A percentile compares a stretch with the other conserved stretches of the same genome.
Conservation (phyloP, 2,113 vertebrate genomes). For the Forbesichthys agassizii region DNA sequence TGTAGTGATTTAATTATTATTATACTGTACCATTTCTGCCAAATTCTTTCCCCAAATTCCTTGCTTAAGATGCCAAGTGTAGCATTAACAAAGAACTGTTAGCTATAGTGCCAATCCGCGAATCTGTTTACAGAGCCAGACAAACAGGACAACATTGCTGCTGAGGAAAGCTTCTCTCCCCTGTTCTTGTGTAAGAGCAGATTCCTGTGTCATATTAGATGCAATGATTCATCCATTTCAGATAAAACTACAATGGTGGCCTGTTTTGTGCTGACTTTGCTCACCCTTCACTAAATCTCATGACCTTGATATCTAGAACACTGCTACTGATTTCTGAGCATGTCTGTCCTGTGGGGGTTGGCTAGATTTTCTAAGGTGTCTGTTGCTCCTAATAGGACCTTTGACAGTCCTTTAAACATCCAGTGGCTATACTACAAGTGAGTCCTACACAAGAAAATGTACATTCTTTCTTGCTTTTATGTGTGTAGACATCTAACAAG, state of each 20-base stretch:
- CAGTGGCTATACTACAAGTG: neutral
- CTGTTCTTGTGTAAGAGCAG: neutral
- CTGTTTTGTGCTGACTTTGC: conserved; percentile 25
- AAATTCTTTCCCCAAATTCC: neutral
- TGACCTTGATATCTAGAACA: conserved; percentile 3
- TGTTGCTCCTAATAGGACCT: neutral
- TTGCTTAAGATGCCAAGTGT: neutral
- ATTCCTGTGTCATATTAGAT: conserved; percentile 22
- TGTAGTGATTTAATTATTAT: no score
- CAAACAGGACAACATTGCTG: neutral
- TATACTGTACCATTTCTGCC: no score
- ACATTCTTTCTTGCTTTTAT: conserved; percentile 7
- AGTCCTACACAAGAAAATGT: neutral
- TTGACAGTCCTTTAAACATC: neutral
- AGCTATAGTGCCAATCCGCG: neutral
- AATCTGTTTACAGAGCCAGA: neutral
- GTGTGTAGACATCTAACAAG: neutral
- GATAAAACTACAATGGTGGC: conserved; percentile 2
- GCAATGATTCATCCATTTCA: conserved; percentile 24
- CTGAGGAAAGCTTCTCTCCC: conserved; percentile 8
- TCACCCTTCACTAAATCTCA: conserved; percentile 3
- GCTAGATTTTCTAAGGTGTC: no score
- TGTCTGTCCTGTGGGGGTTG: neutral
- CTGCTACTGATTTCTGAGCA: neutral
- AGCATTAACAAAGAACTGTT: neutral